Evolutionary conservation across 2,797 vertebrate species (phyloP).

Genomic region (Streptopelia turtur): DNA sequence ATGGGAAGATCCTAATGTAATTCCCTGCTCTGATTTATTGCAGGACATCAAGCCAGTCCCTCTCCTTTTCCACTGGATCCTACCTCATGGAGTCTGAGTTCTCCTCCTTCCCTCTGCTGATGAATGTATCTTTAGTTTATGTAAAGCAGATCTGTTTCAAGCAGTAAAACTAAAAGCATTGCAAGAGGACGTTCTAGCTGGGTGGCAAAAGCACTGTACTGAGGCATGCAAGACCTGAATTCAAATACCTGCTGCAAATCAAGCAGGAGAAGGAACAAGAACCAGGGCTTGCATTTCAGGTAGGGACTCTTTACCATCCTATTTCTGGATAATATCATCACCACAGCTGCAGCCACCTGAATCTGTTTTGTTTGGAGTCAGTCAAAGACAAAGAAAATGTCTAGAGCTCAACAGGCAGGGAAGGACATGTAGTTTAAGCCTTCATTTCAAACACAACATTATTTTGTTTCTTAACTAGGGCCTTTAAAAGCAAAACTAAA

Average conservation of each 20-base stretch:
- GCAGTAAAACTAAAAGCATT: neutral
- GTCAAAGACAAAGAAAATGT: neutral
- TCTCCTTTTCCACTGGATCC: neutral
- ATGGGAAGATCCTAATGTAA: neutral
- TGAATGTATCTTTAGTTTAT: neutral
- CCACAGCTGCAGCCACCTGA: neutral
- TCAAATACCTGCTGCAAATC: neutral
- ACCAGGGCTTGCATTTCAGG: neutral
- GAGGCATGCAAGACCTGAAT: neutral
- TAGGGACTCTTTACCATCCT: neutral
- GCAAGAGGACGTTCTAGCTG: neutral
- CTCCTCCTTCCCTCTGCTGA: neutral
- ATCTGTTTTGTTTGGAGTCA: neutral
- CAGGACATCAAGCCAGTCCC: neutral
- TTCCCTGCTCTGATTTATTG: neutral
- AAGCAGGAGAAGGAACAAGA: neutral
- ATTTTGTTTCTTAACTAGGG: neutral
- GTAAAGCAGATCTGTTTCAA: neutral
- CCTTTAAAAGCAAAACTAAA: neutral
- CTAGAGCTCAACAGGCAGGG: neutral
- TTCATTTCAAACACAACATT: neutral
- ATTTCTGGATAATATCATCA: neutral
- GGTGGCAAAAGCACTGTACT: neutral
- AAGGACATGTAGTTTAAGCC: neutral
- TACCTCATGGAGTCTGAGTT: neutral